Conservation (phyloP, 2,113 vertebrate genomes). For the Motacilla tschutschensis region DNA sequence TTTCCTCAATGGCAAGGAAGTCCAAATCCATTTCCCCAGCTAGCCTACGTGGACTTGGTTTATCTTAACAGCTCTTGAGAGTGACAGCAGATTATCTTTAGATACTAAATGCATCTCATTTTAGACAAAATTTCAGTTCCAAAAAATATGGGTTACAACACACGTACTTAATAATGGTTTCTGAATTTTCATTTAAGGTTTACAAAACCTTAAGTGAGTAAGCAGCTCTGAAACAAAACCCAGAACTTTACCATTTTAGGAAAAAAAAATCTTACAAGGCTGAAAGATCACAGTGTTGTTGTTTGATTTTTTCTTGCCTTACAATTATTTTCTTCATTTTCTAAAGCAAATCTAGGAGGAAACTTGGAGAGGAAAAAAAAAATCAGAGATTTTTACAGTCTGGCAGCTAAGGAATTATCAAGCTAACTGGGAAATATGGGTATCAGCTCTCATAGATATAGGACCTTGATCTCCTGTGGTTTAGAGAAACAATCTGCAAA, state of each 20-base stretch:
- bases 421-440: not conserved
- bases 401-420: not conserved
- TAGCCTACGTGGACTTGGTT: not conserved
- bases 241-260: not conserved
- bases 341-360: not conserved
- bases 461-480: not conserved
- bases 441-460: not conserved
- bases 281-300: not conserved
- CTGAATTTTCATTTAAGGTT: not conserved
- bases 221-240: not conserved
- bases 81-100: not conserved
- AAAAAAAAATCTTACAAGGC: not conserved
- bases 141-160: not conserved
- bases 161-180: not conserved
- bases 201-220: not conserved
- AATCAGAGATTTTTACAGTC: not conserved
- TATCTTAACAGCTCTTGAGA: not conserved
- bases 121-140: not conserved
- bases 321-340: not conserved
- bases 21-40: not conserved
- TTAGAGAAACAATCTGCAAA: not conserved
- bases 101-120: not conserved
- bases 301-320: rapidly evolving
- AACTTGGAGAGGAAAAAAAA: not conserved
- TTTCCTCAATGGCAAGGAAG: not conserved